A percentile compares a stretch with the other conserved stretches of the same genome.
These are phyloP conservation scores for Drosophila greeni DNA, from an alignment of 2,888 invertebrate genomes.

Conservation along the genomic window DNA sequence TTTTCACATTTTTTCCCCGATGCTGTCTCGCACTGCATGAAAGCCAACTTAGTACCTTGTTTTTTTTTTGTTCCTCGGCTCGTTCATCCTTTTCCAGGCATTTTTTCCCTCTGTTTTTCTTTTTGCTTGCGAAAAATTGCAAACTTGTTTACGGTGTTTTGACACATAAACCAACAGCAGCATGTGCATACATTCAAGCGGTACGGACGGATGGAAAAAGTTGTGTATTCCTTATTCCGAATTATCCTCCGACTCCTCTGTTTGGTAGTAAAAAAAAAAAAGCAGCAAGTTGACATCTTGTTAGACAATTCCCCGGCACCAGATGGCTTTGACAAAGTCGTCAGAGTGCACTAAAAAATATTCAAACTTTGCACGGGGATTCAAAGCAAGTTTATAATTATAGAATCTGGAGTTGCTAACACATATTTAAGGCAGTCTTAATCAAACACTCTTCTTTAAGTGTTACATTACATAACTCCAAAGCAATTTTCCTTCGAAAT, in stretches of 20 bases:
- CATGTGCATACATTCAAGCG: conserved; percentile 16
- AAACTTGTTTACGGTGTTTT: conserved; percentile 59
- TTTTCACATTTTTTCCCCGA: background rate
- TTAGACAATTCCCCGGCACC: conserved; percentile 18
- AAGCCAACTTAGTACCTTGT: conserved; percentile 25
- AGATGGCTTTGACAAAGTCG: conserved; percentile 23
- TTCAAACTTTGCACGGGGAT: background rate
- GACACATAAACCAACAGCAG: conserved; percentile 32
- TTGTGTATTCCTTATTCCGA: conserved; percentile 20
- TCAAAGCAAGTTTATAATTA: conserved; percentile 1
- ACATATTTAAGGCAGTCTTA: background rate
- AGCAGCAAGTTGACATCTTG: conserved; percentile 19
- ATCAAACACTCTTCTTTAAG: background rate
- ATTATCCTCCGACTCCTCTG: conserved; percentile 19
- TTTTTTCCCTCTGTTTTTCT: conserved; percentile 12
- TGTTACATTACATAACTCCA: background rate
- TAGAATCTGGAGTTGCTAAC: background rate
- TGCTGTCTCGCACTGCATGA: conserved; percentile 14
- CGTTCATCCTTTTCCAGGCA: conserved; percentile 11
- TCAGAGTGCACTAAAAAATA: conserved; percentile 12
- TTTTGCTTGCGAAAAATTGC: conserved; percentile 42
- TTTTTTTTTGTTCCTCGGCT: conserved; percentile 20
- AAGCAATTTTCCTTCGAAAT: background rate
- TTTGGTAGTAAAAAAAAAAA: conserved; percentile 11
- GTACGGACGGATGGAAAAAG: conserved; percentile 7